Evolutionary conservation across 2,797 vertebrate genomes (phyloP).

Genomic region (Cuniculus paca): DNA sequence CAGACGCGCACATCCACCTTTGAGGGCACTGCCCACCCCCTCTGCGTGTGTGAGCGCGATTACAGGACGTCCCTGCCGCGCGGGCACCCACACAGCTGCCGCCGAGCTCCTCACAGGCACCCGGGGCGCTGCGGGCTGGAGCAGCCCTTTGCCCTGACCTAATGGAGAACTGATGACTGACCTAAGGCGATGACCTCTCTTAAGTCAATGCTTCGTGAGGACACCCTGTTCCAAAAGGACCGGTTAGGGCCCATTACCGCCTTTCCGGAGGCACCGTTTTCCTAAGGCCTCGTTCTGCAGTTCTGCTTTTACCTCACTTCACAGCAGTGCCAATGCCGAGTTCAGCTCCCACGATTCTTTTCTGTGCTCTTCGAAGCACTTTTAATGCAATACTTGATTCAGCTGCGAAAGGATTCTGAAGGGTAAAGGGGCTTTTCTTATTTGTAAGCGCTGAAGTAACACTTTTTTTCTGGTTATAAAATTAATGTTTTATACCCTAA

Average conservation of each 20-base stretch:
- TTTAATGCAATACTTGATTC: constrained; percentile 8
- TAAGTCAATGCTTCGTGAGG: neutral
- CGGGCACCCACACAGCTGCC: neutral
- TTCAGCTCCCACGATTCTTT: neutral
- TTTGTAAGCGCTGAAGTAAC: constrained; percentile 14
- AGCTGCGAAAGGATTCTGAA: constrained; percentile 23
- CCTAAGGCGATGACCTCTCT: neutral
- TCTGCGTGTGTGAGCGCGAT: neutral
- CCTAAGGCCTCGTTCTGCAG: neutral
- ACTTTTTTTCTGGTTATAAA: neutral
- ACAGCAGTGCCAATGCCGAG: constrained; percentile 1
- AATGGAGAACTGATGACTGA: neutral
- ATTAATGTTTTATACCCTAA: neutral
- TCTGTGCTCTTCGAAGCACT: constrained; percentile 30
- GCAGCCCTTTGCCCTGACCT: neutral
- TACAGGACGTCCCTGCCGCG: neutral
- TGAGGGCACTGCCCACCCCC: neutral
- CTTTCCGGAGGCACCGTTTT: neutral
- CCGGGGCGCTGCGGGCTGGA: neutral
- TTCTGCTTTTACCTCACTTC: constrained; percentile 10
- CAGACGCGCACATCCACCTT: neutral
- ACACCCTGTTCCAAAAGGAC: neutral
- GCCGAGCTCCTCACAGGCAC: neutral
- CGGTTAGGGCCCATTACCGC: neutral
- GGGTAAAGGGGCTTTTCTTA: constrained; percentile 51